A percentile compares a stretch with the other conserved stretches of the same genome.
These are phyloP conservation scores for Adoxophyes honmai DNA, from an alignment of 1,140 invertebrate species.

Conservation along the genomic window DNA sequence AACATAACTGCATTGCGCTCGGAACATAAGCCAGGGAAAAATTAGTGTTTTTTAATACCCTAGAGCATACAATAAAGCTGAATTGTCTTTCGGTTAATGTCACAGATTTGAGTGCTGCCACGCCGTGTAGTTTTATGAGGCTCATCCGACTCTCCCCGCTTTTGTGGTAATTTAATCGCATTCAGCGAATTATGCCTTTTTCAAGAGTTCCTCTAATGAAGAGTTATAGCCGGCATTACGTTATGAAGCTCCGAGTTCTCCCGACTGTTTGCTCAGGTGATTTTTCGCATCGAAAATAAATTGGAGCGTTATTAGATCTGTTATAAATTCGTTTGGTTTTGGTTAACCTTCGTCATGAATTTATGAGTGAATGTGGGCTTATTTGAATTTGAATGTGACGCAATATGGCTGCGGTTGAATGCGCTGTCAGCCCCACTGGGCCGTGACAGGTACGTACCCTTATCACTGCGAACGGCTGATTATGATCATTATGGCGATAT, in stretches of 20 bases:
- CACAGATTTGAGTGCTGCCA: constrained; percentile 41
- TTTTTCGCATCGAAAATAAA: neutral
- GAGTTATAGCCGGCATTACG: constrained; percentile 11
- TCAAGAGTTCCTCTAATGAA: constrained; percentile 17
- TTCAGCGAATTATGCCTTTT: constrained; percentile 19
- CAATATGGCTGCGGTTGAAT: neutral
- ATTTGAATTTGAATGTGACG: neutral
- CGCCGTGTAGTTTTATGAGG: constrained; percentile 44
- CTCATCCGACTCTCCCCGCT: constrained; percentile 38
- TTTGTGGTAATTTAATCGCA: constrained; percentile 62
- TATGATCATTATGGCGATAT: neutral
- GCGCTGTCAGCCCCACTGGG: neutral
- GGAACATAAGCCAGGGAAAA: constrained; percentile 18
- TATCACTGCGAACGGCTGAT: neutral
- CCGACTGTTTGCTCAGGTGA: constrained; percentile 1
- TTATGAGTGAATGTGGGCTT: neutral
- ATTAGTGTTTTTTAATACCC: neutral
- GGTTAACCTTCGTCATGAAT: neutral
- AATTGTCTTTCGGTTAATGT: constrained; percentile 36
- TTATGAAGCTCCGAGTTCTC: neutral
- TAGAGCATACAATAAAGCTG: constrained; percentile 12
- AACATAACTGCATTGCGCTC: constrained; percentile 58
- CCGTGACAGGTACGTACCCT: neutral
- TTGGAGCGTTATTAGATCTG: neutral
- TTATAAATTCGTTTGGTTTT: neutral